A percentile compares a stretch with the other conserved stretches of the same genome.
These are phyloP conservation scores for Nemurella pictetii DNA, from an alignment of 2,888 invertebrate species.

Conservation along the genomic window DNA sequence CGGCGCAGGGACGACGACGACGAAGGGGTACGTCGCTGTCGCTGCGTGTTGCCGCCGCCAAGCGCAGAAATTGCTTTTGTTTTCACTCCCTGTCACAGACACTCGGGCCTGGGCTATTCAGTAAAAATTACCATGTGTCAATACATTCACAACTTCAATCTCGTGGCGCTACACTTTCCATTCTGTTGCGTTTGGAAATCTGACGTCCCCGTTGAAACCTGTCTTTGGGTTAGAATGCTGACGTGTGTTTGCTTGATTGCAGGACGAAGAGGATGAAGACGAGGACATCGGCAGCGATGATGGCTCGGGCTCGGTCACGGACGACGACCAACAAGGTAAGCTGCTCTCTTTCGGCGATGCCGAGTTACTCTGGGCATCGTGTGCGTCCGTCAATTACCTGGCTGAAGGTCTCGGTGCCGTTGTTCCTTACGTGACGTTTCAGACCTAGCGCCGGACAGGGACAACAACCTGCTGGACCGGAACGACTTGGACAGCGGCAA, in stretches of 20 bases:
- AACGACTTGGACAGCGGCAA: constrained; percentile 50
- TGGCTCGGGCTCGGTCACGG: constrained; percentile 51
- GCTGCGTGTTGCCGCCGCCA: no score
- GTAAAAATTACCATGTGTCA: not conserved
- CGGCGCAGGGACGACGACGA: constrained; percentile 85
- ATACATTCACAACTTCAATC: not conserved
- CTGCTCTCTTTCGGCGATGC: not conserved
- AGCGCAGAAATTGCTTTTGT: no score
- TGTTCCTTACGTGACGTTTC: not conserved
- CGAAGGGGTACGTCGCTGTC: constrained; percentile 72
- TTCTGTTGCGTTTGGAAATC: not conserved
- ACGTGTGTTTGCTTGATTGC: constrained; percentile 52
- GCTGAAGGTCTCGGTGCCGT: not conserved
- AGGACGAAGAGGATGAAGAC: constrained; percentile 63
- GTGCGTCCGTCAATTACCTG: not conserved
- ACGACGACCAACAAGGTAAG: constrained; percentile 53
- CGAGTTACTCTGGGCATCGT: not conserved
- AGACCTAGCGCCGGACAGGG: constrained; percentile 40
- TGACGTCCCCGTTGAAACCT: no score
- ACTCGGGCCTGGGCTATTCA: no score
- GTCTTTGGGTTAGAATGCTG: no score
- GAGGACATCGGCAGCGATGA: constrained; percentile 63
- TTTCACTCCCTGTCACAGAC: no score
- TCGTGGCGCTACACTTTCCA: not conserved
- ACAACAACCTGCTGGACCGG: constrained; percentile 52